Conservation (phyloP, 2,113 vertebrate genomes). For the Cnemophilus loriae region DNA sequence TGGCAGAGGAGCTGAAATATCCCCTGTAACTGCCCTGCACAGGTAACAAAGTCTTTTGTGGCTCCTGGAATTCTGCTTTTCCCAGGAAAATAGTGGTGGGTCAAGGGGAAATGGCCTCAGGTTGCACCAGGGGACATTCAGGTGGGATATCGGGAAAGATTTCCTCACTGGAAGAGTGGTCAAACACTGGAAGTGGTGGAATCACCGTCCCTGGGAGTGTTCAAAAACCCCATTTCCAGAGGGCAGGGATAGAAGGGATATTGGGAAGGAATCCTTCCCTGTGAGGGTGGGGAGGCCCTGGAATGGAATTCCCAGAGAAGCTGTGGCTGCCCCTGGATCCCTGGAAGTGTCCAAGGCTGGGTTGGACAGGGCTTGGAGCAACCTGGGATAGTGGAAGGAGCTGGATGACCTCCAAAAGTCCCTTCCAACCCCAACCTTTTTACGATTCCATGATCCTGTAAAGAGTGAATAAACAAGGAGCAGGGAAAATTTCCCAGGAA, state of each 20-base stretch:
- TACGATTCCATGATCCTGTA: background rate
- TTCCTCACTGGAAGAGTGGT: background rate
- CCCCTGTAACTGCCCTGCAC: background rate
- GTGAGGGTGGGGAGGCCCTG: accelerated
- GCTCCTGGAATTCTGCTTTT: background rate
- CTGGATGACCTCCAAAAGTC: background rate
- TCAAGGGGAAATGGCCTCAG: background rate
- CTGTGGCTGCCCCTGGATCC: background rate
- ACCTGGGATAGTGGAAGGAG: too few species aligned
- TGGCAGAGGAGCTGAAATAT: background rate
- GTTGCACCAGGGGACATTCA: too few species aligned
- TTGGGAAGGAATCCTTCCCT: background rate
- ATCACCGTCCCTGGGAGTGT: background rate
- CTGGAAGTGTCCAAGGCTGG: background rate
- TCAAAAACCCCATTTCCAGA: background rate
- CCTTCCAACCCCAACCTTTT: background rate
- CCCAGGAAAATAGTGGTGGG: background rate
- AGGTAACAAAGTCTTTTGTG: background rate
- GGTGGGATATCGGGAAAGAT: background rate
- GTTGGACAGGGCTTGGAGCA: background rate
- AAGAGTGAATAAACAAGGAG: background rate
- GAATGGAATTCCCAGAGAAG: background rate
- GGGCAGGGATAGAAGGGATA: background rate
- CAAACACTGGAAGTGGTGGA: background rate
- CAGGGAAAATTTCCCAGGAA: background rate